Evolutionary conservation across 2,113 vertebrate species (phyloP).

Genomic region (Fregata magnificens): DNA sequence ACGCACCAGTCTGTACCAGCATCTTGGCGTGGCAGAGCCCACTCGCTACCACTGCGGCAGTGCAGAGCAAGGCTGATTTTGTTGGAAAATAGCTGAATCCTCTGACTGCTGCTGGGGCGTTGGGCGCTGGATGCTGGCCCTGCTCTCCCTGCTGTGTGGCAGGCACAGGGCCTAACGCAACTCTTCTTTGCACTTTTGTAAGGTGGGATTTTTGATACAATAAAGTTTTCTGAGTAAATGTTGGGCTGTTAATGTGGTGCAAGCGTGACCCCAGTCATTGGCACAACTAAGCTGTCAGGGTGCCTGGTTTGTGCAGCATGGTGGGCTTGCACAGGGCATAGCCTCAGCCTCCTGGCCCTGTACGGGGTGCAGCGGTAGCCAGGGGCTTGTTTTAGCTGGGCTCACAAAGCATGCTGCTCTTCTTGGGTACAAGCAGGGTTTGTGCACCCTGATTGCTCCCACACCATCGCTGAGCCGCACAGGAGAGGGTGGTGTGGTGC

Average conservation of each 20-base stretch:
- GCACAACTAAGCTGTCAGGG: not conserved
- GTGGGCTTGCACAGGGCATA: no score
- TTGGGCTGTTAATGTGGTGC: not conserved
- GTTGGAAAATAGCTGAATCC: not conserved
- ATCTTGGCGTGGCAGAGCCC: not conserved
- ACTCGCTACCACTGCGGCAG: fast-evolving
- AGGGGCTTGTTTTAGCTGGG: not conserved
- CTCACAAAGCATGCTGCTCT: not conserved
- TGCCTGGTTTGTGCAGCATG: not conserved
- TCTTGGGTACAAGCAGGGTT: not conserved
- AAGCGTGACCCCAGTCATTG: not conserved
- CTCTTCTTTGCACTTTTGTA: slow-evolving; percentile 41
- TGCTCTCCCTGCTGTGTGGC: not conserved
- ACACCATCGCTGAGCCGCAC: fast-evolving
- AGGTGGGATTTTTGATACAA: slow-evolving; percentile 54
- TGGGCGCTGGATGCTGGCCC: not conserved
- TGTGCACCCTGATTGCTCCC: not conserved
- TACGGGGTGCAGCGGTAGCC: not conserved
- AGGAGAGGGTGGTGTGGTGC: no score
- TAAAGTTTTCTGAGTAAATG: slow-evolving; percentile 58
- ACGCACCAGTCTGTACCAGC: not conserved
- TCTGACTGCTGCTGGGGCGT: not conserved
- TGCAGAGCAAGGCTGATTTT: not conserved
- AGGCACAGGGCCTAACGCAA: slow-evolving; percentile 14
- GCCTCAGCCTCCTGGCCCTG: not conserved